These are phyloP conservation scores for Nannobrachium achirus DNA, from an alignment of 2,113 vertebrate genomes.

Conservation along the genomic window DNA sequence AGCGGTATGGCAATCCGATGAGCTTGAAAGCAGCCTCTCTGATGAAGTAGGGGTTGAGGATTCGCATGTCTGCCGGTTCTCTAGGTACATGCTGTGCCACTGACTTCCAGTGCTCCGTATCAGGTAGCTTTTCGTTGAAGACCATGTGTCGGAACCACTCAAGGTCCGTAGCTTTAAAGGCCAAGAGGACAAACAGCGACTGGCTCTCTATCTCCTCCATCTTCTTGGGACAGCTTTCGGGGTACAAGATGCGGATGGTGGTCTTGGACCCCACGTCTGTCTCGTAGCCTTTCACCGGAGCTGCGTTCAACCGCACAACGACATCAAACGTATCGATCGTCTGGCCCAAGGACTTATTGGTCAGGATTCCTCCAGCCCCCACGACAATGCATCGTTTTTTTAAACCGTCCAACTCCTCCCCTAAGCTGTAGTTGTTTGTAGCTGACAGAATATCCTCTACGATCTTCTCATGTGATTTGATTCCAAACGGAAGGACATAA, in stretches of 20 bases:
- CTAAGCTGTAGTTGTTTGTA: constrained; percentile 87
- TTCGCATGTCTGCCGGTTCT: no score
- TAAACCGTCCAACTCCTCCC: constrained; percentile 83
- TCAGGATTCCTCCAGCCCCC: constrained; percentile 88
- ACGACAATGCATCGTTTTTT: constrained; percentile 86
- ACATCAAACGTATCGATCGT: constrained; percentile 91
- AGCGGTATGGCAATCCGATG: constrained; percentile 92
- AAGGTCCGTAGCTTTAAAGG: no score
- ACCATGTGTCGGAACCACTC: no score
- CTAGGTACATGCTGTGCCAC: no score
- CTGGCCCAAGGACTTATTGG: constrained; percentile 86
- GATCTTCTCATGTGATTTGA: constrained; percentile 81
- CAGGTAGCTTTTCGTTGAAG: no score
- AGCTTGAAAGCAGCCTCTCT: constrained; percentile 93
- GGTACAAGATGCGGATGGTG: no score
- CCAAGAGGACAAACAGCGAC: no score
- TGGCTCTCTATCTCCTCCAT: no score
- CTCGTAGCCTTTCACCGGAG: constrained; percentile 90
- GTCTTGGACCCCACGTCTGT: no score
- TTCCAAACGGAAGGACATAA: constrained; percentile 69
- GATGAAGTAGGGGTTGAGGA: constrained; percentile 92
- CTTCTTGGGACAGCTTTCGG: no score
- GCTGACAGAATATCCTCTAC: constrained; percentile 88
- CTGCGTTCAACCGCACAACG: constrained; percentile 91
- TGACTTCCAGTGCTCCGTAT: no score